These are phyloP conservation scores for Schrankia costaestrigalis DNA, from an alignment of 2,888 invertebrate species.

Conservation along the genomic window DNA sequence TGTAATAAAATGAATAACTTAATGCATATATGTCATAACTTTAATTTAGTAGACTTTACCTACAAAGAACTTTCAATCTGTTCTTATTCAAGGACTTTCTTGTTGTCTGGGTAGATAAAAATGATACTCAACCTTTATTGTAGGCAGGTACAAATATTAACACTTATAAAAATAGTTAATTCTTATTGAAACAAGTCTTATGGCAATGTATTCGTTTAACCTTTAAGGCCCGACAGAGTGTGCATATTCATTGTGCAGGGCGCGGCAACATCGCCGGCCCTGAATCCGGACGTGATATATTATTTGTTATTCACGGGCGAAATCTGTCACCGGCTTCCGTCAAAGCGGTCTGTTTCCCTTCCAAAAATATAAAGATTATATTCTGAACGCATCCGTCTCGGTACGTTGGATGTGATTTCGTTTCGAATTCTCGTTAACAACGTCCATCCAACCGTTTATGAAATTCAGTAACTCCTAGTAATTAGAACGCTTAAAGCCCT, in stretches of 20 bases:
- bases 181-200: constrained; percentile 42
- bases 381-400: constrained; percentile 59
- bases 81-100: too few relatives aligned
- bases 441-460: constrained; percentile 32
- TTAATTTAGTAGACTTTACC: too few relatives aligned
- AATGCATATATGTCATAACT: too few relatives aligned
- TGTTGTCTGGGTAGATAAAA: too few relatives aligned
- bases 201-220: constrained; percentile 53
- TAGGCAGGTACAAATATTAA: neutral
- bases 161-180: constrained; percentile 2
- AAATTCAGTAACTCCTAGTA: constrained; percentile 27
- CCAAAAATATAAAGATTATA: constrained; percentile 64
- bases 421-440: constrained; percentile 46
- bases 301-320: constrained; percentile 59
- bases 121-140: too few relatives aligned
- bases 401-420: constrained; percentile 47
- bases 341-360: constrained; percentile 58
- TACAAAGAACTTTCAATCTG: too few relatives aligned
- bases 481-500: constrained; percentile 20
- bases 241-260: constrained; percentile 40
- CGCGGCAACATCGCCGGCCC: constrained; percentile 47
- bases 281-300: constrained; percentile 58
- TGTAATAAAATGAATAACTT: too few relatives aligned
- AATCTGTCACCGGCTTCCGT: constrained; percentile 64
- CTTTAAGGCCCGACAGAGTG: constrained; percentile 49